phyloP scores from a whole-genome alignment of 1,140 invertebrate species.

The Macrobrachium rosenbergii region DNA sequence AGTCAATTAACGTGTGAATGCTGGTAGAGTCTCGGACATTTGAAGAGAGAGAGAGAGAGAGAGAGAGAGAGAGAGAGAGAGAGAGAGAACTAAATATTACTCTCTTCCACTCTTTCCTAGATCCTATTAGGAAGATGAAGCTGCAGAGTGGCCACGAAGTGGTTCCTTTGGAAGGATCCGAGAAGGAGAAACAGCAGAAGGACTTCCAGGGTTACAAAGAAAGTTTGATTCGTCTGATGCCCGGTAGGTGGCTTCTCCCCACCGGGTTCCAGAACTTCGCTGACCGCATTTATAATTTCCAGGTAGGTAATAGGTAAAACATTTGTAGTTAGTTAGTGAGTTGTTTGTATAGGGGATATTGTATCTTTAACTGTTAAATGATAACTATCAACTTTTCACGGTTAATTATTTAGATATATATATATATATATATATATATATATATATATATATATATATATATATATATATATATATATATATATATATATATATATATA shows the following conservation, averaged over 20 bases:
- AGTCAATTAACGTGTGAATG: no score
- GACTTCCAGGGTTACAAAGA: constrained; percentile 38
- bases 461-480: no score
- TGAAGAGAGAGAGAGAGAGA: background rate
- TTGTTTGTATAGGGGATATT: background rate
- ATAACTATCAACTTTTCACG: no score
- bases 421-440: no score
- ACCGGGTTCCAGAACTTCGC: constrained; percentile 7
- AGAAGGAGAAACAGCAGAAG: constrained; percentile 19
- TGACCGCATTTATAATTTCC: constrained; percentile 34
- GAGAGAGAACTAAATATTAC: background rate
- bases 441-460: no score
- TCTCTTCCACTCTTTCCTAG: background rate
- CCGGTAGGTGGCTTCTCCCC: constrained; percentile 45
- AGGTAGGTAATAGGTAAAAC: constrained; percentile 1
- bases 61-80: constrained; percentile 24
- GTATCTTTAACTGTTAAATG: background rate
- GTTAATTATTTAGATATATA: no score
- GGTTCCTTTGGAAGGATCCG: constrained; percentile 30
- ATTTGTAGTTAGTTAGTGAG: background rate
- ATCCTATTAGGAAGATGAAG: background rate
- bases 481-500: no score
- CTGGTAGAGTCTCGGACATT: no score
- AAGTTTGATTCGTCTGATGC: constrained; percentile 32
- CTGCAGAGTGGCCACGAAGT: constrained; percentile 32